Evolutionary conservation across 2,797 vertebrate species (phyloP).

Genomic region (Xiphorhynchus erythropygius): DNA sequence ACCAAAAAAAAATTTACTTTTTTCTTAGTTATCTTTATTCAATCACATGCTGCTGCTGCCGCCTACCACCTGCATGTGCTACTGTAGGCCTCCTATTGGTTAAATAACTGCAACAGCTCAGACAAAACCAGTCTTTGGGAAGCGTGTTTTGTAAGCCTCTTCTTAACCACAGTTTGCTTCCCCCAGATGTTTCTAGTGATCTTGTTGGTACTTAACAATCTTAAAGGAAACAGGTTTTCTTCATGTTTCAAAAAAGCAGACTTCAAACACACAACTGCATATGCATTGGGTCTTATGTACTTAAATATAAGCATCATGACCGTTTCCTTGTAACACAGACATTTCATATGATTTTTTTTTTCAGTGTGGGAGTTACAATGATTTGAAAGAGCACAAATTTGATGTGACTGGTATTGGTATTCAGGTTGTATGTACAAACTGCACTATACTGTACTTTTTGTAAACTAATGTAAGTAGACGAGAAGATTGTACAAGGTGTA

Average conservation of each 20-base stretch:
- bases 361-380: constrained; percentile 11
- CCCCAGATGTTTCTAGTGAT: neutral
- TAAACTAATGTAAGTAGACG: constrained; percentile 68
- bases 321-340: constrained; percentile 7
- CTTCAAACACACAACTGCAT: neutral
- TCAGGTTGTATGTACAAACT: constrained; percentile 65
- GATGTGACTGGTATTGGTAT: constrained; percentile 40
- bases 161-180: neutral
- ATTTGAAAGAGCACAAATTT: constrained; percentile 65
- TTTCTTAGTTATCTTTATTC: neutral
- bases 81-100: neutral
- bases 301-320: neutral
- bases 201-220: neutral
- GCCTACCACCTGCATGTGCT: neutral
- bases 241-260: neutral
- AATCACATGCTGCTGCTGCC: neutral
- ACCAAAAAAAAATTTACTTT: neutral
- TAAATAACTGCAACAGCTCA: constrained; percentile 10
- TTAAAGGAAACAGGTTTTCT: neutral
- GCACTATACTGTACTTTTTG: constrained; percentile 66
- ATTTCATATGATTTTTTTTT: neutral
- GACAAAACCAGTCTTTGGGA: neutral
- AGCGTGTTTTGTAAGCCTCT: neutral
- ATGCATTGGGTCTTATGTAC: neutral
- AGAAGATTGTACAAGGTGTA: constrained; percentile 63